Evolutionary conservation across 2,113 vertebrate species (phyloP).

Genomic region (Rhagologus leucostigma): DNA sequence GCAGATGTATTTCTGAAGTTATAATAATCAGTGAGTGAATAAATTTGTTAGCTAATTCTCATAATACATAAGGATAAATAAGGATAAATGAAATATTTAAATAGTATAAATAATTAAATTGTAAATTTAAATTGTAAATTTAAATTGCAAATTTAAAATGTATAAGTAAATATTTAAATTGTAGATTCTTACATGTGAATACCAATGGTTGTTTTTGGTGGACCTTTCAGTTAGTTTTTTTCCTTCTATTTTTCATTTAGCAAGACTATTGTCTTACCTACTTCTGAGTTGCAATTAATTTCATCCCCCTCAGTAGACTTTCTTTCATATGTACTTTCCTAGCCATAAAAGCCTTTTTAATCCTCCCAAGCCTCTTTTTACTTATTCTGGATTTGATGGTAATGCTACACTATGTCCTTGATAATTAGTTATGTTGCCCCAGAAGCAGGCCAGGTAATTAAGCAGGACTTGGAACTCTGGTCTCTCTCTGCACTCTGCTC

Average conservation of each 20-base stretch:
- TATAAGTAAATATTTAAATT: background rate
- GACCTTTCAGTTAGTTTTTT: background rate
- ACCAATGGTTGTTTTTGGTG: background rate
- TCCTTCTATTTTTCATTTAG: background rate
- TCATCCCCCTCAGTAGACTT: background rate
- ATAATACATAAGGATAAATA: background rate
- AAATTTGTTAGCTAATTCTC: background rate
- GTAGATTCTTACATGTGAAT: background rate
- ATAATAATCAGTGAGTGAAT: background rate
- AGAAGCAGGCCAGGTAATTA: background rate
- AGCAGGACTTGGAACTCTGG: background rate
- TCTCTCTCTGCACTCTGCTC: background rate
- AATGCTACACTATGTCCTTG: background rate
- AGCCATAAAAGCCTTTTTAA: background rate
- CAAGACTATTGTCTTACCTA: background rate
- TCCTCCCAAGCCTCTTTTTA: background rate
- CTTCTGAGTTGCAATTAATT: constrained; percentile 11
- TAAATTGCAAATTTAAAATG: background rate
- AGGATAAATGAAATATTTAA: background rate
- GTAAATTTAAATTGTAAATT: background rate
- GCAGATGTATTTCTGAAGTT: background rate
- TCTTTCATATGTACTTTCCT: background rate
- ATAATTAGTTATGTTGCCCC: background rate
- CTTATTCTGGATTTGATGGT: background rate
- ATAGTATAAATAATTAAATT: background rate